Conservation (phyloP, 2,113 vertebrate species). For the Elaphurus davidianus region DNA sequence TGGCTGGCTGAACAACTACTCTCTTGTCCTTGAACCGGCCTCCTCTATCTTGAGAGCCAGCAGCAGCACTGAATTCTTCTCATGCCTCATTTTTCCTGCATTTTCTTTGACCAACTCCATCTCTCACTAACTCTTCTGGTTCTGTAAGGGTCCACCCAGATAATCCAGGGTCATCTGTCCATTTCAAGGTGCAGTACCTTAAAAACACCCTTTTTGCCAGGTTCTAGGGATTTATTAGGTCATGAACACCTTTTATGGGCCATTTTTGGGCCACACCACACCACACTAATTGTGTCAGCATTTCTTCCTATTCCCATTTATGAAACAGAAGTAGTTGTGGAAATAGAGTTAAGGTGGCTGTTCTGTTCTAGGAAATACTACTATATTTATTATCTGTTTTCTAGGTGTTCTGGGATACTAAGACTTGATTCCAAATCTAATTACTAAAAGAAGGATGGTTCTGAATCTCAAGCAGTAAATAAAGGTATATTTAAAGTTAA, state of each 20-base stretch:
- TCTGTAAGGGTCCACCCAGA: not conserved
- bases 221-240: not conserved
- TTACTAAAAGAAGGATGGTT: not conserved
- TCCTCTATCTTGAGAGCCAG: not conserved
- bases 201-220: not conserved
- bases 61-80: not conserved
- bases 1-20: not conserved
- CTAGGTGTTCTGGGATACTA: not conserved
- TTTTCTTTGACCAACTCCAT: not conserved
- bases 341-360: not conserved
- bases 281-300: not conserved
- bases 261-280: not conserved
- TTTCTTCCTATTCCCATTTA: not conserved
- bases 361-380: not conserved
- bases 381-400: not conserved
- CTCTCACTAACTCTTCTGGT: not conserved
- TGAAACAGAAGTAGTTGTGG: not conserved
- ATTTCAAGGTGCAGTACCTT: not conserved
- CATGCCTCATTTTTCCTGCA: not conserved
- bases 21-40: not conserved
- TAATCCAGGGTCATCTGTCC: not conserved
- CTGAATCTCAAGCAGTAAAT: not conserved
- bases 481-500: not conserved
- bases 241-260: not conserved
- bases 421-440: not conserved